Conservation (phyloP, 2,888 invertebrate species). For the Trichopria drosophilae region DNA sequence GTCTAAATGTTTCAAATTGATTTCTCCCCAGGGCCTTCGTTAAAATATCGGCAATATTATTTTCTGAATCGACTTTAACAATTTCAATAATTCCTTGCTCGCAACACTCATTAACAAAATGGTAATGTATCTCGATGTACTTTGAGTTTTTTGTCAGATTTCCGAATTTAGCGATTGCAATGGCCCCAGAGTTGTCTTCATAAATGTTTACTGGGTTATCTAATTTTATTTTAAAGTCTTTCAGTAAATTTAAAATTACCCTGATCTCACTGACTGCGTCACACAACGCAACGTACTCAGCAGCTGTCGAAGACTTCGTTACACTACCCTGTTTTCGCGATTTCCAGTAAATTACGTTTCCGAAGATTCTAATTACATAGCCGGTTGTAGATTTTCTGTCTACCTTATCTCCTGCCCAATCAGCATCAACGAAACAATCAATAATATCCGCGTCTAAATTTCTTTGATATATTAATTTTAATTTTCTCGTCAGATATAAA, state of each 20-base stretch:
- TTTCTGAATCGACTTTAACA: constrained; percentile 5
- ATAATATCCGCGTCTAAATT: not conserved
- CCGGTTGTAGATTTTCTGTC: constrained; percentile 35
- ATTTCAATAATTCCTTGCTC: constrained; percentile 17
- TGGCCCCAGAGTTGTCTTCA: constrained; percentile 29
- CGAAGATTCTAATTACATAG: constrained; percentile 29
- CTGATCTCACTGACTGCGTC: constrained; percentile 26
- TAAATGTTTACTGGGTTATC: constrained; percentile 17
- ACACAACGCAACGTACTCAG: constrained; percentile 32
- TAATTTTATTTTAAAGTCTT: constrained; percentile 12
- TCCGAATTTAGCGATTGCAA: constrained; percentile 27
- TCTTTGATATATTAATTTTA: constrained; percentile 5
- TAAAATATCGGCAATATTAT: constrained; percentile 4
- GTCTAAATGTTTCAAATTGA: too few species aligned
- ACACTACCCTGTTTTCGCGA: constrained; percentile 30
- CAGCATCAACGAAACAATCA: constrained; percentile 11
- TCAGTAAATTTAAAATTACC: constrained; percentile 10
- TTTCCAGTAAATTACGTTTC: constrained; percentile 31
- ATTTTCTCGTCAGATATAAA: constrained; percentile 20
- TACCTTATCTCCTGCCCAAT: constrained; percentile 25
- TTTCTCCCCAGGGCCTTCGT: too few species aligned
- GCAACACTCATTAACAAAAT: constrained; percentile 23
- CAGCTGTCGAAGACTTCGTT: constrained; percentile 29
- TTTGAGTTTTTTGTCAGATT: constrained; percentile 28
- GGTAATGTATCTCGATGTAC: constrained; percentile 16